A percentile compares a stretch with the other conserved stretches of the same genome.
Conservation (phyloP, 2,113 vertebrate species). For the Carettochelys insculpta region DNA sequence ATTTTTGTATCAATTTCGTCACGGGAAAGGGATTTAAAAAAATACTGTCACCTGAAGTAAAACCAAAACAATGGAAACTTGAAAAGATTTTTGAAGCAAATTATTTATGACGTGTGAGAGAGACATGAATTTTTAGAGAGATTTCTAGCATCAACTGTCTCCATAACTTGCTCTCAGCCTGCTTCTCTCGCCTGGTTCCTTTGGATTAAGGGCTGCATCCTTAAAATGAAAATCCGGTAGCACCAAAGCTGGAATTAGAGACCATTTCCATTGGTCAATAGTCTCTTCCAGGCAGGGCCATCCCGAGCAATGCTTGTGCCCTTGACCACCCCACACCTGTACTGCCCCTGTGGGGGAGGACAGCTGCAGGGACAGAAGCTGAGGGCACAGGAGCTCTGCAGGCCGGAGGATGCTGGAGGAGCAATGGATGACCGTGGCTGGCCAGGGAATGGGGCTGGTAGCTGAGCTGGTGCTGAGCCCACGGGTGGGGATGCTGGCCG, state of each 20-base stretch:
- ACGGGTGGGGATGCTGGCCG: too few species aligned
- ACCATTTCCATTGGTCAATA: background rate
- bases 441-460: too few species aligned
- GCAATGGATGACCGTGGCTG: too few species aligned
- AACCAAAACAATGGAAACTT: constrained; percentile 54
- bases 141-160: background rate
- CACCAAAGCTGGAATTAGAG: background rate
- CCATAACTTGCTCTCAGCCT: accelerated
- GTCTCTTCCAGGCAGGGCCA: too few species aligned
- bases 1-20: constrained; percentile 64
- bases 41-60: constrained; percentile 70
- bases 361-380: too few species aligned
- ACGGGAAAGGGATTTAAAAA: background rate
- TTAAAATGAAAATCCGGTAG: background rate
- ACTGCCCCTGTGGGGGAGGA: too few species aligned
- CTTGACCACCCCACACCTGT: too few species aligned
- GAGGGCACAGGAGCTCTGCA: too few species aligned
- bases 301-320: too few species aligned
- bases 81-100: constrained; percentile 73
- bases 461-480: too few species aligned
- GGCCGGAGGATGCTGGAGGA: too few species aligned
- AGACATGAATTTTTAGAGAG: constrained; percentile 76
- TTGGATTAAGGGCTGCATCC: background rate
- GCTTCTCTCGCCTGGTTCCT: background rate
- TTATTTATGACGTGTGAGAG: constrained; percentile 85